Base-by-base conservation (phyloP, 2,888 invertebrate species). In the Brachypalpus laphriformis region DNA sequence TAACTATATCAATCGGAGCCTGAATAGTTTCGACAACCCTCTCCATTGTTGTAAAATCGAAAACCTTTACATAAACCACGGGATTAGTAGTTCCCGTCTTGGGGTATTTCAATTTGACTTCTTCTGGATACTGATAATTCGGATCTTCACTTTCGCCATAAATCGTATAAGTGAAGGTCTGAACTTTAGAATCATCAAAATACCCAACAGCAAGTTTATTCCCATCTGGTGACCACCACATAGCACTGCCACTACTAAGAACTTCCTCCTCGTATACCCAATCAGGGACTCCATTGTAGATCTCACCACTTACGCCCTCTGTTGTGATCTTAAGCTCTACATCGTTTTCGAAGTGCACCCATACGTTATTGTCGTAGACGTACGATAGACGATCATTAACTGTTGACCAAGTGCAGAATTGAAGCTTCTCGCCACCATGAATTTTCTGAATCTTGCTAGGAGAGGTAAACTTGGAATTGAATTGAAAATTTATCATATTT, bases 191-290 rank as follows among this genome's bases (percentile, higher is more conserved):
- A 88, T 96, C 96, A 89, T 96, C 94, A 89, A 96, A 96, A n/a
- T 93, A 93, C 0, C 95, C 95, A 61, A 95, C 96, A 0, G 95
- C 96, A 40, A 98, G 90, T 82, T 94, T 93, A 3, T 92, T 92
- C 9, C 95, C 96, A 87, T 94, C 93, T 0, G 94, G 93, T 0
- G 97, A 96, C 93, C 96, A 96, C 97, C 97, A 97, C 87, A 96
- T 89, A 0, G 97, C 97, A 87, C 94, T 94, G 59, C 94, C 94
- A 6, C 94, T 93, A 65, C 93, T 93, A 65, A 97, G 92, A 9
- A 97, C 95, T 91, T 97, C 97, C 94, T 97, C 97, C 94, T 98
- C 98, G 90, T 98, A 98, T 40, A 98, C 95, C 98, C 98, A 98
- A 91, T 98, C 98, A 7, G 97, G 94, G 18, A 96, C 93, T 3